Percentiles rank a stretch among this genome's conserved stretches.
These are phyloP conservation scores for Amblyjoppa fuscipennis DNA, from an alignment of 2,888 invertebrate genomes.

Conservation along the genomic window DNA sequence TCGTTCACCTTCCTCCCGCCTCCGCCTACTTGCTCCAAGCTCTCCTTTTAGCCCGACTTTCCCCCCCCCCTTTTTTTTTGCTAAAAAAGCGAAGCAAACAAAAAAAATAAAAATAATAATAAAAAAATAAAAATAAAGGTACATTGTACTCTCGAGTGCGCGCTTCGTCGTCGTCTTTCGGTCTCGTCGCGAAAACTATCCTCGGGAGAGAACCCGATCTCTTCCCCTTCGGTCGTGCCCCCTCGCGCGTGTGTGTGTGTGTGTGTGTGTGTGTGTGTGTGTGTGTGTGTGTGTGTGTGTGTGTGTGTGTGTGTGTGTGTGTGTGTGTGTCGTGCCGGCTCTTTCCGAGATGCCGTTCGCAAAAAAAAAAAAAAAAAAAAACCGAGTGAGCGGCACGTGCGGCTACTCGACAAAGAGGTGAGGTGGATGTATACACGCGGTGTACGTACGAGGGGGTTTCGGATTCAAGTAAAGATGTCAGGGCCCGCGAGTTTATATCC, in stretches of 20 bases:
- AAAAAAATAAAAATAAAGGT: background rate
- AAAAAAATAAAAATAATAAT: conserved; percentile 11
- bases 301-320: background rate
- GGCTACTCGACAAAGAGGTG: conserved; percentile 63
- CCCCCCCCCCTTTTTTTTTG: background rate
- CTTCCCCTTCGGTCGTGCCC: conserved; percentile 29
- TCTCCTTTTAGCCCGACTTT: background rate
- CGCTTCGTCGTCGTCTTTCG: conserved; percentile 36
- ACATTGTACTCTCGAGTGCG: conserved; percentile 16
- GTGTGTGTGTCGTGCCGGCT: conserved; percentile 21
- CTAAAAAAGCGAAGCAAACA: background rate
- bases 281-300: background rate
- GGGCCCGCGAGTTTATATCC: conserved; percentile 60
- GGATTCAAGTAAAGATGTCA: conserved; percentile 68
- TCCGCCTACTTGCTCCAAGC: background rate
- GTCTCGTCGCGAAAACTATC: conserved; percentile 56
- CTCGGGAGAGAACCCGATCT: conserved; percentile 58
- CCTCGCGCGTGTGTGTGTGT: no score
- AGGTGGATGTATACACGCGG: conserved; percentile 2
- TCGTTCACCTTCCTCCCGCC: background rate
- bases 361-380: conserved; percentile 1
- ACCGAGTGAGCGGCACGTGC: conserved; percentile 63
- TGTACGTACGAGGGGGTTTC: conserved; percentile 44
- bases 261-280: no score
- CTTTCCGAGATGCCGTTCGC: conserved; percentile 7